Evolutionary conservation across 2,113 vertebrate genomes (phyloP).

Genomic region (Leptobrachium leishanense): DNA sequence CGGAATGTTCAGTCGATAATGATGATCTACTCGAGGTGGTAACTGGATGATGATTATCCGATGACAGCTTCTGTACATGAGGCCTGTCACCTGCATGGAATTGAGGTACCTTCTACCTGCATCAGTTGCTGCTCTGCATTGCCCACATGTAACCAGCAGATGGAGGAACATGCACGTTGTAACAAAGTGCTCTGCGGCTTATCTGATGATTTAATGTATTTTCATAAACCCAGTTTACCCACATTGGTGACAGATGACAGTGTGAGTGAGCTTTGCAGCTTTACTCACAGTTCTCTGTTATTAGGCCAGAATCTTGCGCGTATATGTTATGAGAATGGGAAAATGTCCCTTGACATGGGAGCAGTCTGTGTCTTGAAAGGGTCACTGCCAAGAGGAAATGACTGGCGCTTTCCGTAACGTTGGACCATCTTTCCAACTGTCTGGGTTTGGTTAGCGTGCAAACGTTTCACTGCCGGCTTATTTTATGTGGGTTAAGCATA

Average conservation of each 20-base stretch:
- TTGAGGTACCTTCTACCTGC: too few species aligned
- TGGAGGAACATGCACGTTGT: background rate
- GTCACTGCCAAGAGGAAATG: slow-evolving; percentile 40
- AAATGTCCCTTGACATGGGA: background rate
- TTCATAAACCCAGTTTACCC: too few species aligned
- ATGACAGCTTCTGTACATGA: too few species aligned
- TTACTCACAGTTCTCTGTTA: background rate
- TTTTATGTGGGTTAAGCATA: background rate
- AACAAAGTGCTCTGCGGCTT: background rate
- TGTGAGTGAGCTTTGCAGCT: too few species aligned
- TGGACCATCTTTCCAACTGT: slow-evolving; percentile 13
- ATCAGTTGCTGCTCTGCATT: background rate
- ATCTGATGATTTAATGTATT: too few species aligned
- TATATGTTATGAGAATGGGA: background rate
- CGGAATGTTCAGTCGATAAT: too few species aligned
- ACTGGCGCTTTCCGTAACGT: slow-evolving; percentile 34
- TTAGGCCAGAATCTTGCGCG: background rate
- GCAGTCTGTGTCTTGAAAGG: slow-evolving; percentile 18
- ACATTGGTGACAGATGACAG: too few species aligned
- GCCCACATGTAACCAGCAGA: background rate
- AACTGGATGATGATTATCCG: too few species aligned
- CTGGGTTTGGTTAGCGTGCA: slow-evolving; percentile 21
- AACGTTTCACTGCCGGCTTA: background rate
- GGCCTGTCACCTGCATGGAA: too few species aligned
- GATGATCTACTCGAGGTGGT: too few species aligned